Base-by-base conservation (phyloP, 2,888 invertebrate genomes). In the Orchestes rusci region DNA sequence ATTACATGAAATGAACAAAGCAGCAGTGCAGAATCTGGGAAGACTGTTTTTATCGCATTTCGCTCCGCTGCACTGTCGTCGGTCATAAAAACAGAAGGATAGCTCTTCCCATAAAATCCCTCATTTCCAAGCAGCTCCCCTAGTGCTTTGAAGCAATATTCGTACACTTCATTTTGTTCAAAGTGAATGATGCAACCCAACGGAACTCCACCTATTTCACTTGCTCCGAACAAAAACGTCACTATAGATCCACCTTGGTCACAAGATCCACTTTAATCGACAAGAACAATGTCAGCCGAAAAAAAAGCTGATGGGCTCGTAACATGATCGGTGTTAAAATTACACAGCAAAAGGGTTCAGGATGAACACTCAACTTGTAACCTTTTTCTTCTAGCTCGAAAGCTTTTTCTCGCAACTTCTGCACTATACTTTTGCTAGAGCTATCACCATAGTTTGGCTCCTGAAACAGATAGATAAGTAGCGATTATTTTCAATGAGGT, bases 391-490 rank as follows among this genome's bases (percentile, higher is more conserved):
- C 32, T 15, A 32, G 32, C 16, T 32, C 4, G 13, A 16, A 13
- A 15, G 15, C 10, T 32, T 13, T 32, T 32, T 32, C 15, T 32
- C 16, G 15, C 16, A 32, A 4, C 16, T 32, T 32, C 4, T 32
- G 16, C 32, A 32, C 13, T 15, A 32, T 32, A 16, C 32, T 32
- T 32, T 32, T 32, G 16, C 15, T 32, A 15, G 32, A 32, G 16
- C 32, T 32, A 32, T 4, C 16, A 4, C 32, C 32, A 32, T 32
- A 32, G n/a, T 32, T 32, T n/a, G n/a, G n/a, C n/a, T n/a, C n/a
- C n/a, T n/a, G n/a, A n/a, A n/a, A n/a, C n/a, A n/a, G n/a, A n/a
- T n/a, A n/a, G n/a, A n/a, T n/a, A n/a, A n/a, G n/a, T n/a, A n/a
- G n/a, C n/a, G n/a, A n/a, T n/a, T n/a, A n/a, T n/a, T n/a, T n/a